Base-by-base conservation (phyloP, 2,888 invertebrate genomes). In the Melinaea menophilus region DNA sequence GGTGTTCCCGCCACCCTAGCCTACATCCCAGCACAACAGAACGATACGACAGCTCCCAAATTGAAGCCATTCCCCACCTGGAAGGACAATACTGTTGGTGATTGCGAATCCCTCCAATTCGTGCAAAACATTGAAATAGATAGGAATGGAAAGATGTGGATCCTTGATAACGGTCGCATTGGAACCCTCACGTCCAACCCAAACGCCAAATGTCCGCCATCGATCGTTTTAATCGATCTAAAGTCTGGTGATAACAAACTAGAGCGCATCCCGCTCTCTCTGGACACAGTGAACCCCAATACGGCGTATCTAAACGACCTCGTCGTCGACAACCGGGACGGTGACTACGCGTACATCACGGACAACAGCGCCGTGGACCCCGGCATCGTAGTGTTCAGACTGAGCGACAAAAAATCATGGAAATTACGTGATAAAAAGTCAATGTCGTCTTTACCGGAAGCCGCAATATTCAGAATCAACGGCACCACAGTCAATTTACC, bases 81-180 rank as follows among this genome's bases (percentile, higher is more conserved):
- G 95, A 91, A 88, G 33, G 92, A 93, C 87, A 95, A 95, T 76
- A 81, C 84, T 22, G 67, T 93, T 56, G 94, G 93, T 0, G 92
- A 95, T 75, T 95, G 95, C 80, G 81, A 85, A 13, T 92, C 94
- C 1, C 86, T 96, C 65, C 95, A 95, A 79, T 94, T 94, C 75
- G 95, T 95, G 34, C 95, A 95, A 79, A 94, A 94, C 72, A 87
- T 95, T 70, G 95, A 95, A 77, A 93, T 95, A 56, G 95, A 95
- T 79, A 91, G 92, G 2, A 91, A 91, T 66, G 95, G 95, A 3
- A 83, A 93, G 11, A 92, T 95, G 91, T 94, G 94, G 92, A 92
- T 93, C 45, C 89, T 94, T 58, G 95, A 95, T 70, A 93, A 93
- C 58, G 95, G 95, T 0, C 89, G 94, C 64, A 91, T 93, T 1